A percentile compares a stretch with the other conserved stretches of the same genome.
These are phyloP conservation scores for Aproaerema taeniolella DNA, from an alignment of 2,888 invertebrate species.

Conservation along the genomic window DNA sequence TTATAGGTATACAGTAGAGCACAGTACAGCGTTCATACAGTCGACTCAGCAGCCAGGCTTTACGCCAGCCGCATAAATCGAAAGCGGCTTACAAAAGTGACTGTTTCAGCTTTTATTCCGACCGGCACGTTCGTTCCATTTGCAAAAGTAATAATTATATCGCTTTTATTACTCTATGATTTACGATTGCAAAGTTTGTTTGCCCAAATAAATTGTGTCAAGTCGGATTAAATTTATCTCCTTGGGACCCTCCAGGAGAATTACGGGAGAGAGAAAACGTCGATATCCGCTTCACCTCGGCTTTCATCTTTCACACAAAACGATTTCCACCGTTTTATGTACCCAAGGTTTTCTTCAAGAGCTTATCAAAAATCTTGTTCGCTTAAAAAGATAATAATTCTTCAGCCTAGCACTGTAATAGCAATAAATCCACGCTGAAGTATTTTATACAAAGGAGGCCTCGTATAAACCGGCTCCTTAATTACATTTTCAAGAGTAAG, in stretches of 20 bases:
- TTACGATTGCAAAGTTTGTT: slow-evolving; percentile 15
- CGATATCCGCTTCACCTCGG: slow-evolving; percentile 1
- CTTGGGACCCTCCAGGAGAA: slow-evolving; percentile 8
- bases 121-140: slow-evolving; percentile 22
- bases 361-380: not conserved
- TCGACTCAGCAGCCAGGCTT: slow-evolving; percentile 35
- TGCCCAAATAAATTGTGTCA: slow-evolving; percentile 14
- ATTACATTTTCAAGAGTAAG: slow-evolving; percentile 33
- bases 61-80: slow-evolving; percentile 42
- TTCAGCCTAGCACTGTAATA: slow-evolving; percentile 8
- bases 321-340: not conserved
- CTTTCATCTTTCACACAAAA: slow-evolving; percentile 3
- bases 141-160: slow-evolving; percentile 26
- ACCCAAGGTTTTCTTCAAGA: slow-evolving; percentile 2
- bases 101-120: slow-evolving; percentile 44
- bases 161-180: slow-evolving; percentile 21
- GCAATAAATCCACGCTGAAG: slow-evolving; percentile 7
- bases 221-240: slow-evolving; percentile 17
- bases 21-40: slow-evolving; percentile 30
- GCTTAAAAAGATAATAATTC: slow-evolving; percentile 10
- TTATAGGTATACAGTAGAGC: no score
- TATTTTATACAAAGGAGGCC: slow-evolving; percentile 22
- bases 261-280: slow-evolving; percentile 5
- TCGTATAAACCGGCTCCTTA: slow-evolving; percentile 31
- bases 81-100: slow-evolving; percentile 48